Base-by-base conservation (phyloP, 1,140 invertebrate species). In the Drosophila micromelanica region DNA sequence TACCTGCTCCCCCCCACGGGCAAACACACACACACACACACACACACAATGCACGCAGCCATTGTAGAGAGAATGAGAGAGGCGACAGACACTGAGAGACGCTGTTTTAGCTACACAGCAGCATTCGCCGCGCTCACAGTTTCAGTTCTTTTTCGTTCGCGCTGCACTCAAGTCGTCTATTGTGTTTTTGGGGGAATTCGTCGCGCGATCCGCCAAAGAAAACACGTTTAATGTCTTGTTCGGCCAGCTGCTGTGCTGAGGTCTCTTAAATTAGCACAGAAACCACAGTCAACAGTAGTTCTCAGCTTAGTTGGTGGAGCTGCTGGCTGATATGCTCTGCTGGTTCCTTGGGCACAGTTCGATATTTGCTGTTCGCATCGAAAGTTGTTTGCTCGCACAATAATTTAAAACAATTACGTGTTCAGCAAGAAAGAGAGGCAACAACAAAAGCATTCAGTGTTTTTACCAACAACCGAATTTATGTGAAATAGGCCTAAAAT, bases 91-190 rank as follows among this genome's bases (percentile, higher is more conserved):
- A 7, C 32, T 9, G 32, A 35, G 32, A 15, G 55, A 13, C 30
- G 45, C 56, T 49, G 67, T 27, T 49, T 49, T 45, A 55, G 67
- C 73, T 55, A 62, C 62, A 71, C 68, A 67, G 84, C 64, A 76
- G 67, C 68, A 75, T 57, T 69, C 46, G 49, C 27, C 17, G 60
- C 54, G 56, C 56, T 73, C 46, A 17, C 64, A 69, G 40, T 73
- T 73, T 85, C 75, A 86, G 78, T 87, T 87, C 78, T 87, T 76
- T 67, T 78, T 79, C 61, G 72, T 78, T 70, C 76, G 82, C 64
- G 68, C 57, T 78, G 57, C 67, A 63, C 43, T 51, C 59, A 72
- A 57, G 82, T 89, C 62, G 79, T 65, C 7, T 37, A 7, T 15
- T 17, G 13, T 45, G 49, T 48, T 38, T 37, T n/a, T n/a, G n/a